A percentile compares a stretch with the other conserved stretches of the same genome.
Evolutionary conservation across 2,888 invertebrate species (phyloP).

Genomic region (Leptinotarsa tumamoca): DNA sequence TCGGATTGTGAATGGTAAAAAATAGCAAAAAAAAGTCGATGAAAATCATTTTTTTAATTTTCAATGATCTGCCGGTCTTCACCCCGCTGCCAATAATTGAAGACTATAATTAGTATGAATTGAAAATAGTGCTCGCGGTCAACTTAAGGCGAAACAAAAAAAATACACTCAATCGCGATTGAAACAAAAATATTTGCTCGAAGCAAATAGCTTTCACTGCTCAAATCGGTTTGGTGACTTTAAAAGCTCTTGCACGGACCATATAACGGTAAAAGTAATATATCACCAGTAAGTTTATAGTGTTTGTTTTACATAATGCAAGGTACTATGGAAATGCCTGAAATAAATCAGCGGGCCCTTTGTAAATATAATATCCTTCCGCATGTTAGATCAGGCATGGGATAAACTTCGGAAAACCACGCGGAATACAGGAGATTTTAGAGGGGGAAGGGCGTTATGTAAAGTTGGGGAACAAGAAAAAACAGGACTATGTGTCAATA

Average conservation of each 20-base stretch:
- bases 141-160: no score
- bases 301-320: conserved; percentile 14
- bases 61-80: no score
- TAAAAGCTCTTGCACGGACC: not conserved
- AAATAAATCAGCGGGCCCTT: conserved; percentile 11
- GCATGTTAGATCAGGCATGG: conserved; percentile 9
- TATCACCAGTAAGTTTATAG: conserved; percentile 8
- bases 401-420: conserved; percentile 14
- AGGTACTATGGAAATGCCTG: conserved; percentile 7
- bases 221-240: not conserved
- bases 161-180: not conserved
- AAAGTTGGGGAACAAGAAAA: not conserved
- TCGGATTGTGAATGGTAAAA: no score
- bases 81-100: no score
- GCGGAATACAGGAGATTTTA: not conserved
- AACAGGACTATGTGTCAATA: not conserved
- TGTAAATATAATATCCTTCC: conserved; percentile 13
- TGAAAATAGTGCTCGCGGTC: no score
- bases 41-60: no score
- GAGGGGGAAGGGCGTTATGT: not conserved
- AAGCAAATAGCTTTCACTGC: not conserved
- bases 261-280: conserved; percentile 8
- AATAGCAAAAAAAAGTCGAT: no score
- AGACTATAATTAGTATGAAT: no score
- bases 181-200: conserved; percentile 2